phyloP scores from a whole-genome alignment of 2,113 vertebrate genomes.

The Galeopterus variegatus region DNA sequence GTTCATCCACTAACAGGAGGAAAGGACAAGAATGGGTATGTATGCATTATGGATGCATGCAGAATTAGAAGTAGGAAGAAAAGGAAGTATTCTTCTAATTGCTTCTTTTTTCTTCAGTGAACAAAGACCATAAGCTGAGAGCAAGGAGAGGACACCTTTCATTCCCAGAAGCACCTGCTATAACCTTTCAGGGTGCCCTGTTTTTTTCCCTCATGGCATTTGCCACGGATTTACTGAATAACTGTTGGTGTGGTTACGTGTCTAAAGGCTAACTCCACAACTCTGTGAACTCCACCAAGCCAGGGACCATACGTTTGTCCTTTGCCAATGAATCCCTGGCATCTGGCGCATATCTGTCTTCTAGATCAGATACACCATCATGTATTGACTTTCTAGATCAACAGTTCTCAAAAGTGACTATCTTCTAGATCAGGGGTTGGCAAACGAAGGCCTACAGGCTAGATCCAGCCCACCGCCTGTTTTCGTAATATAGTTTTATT shows the following conservation, averaged over 20 bases:
- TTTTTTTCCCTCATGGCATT: neutral
- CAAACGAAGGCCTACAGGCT: neutral
- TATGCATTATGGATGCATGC: rapidly evolving
- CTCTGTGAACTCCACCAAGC: neutral
- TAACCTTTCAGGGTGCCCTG: neutral
- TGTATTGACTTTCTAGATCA: neutral
- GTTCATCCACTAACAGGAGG: neutral
- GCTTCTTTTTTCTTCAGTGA: neutral
- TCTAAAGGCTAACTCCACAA: neutral
- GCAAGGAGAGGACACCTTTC: neutral
- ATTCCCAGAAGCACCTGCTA: neutral
- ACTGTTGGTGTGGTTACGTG: neutral
- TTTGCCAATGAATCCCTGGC: neutral
- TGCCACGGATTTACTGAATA: neutral
- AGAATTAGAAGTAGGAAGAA: neutral
- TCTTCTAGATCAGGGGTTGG: neutral
- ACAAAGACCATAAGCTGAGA: neutral
- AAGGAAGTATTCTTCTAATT: neutral
- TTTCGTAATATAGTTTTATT: neutral
- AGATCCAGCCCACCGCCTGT: neutral
- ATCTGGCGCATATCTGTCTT: neutral
- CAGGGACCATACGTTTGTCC: neutral
- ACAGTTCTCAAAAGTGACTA: neutral
- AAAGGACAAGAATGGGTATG: neutral
- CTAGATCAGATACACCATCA: neutral